Percentiles rank a stretch among this genome's conserved stretches.
Conservation (phyloP, 2,113 vertebrate genomes). For the Tylochromis polylepis region DNA sequence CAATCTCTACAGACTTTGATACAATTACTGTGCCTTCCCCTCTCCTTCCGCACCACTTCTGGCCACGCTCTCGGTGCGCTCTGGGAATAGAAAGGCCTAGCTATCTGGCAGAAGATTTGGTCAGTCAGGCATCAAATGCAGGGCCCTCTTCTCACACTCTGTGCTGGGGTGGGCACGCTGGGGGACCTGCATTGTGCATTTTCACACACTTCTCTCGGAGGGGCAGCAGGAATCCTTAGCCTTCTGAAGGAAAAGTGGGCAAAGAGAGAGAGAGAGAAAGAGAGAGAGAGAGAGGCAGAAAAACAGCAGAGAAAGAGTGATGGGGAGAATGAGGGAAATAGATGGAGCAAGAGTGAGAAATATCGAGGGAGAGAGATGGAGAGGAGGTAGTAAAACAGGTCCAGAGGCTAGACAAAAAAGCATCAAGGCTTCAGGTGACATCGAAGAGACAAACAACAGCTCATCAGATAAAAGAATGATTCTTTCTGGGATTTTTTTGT, state of each 20-base stretch:
- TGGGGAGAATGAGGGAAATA: neutral
- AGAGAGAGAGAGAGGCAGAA: neutral
- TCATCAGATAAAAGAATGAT: neutral
- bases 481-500: neutral
- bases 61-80: conserved; percentile 71
- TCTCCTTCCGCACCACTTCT: conserved; percentile 82
- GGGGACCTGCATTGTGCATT: conserved; percentile 75
- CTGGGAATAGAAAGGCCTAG: conserved; percentile 79
- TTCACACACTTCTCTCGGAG: conserved; percentile 75
- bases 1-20: conserved; percentile 86
- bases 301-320: conserved; percentile 8
- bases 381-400: conserved; percentile 30
- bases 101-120: conserved; percentile 81
- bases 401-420: conserved; percentile 51
- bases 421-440: conserved; percentile 22
- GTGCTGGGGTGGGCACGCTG: conserved; percentile 60
- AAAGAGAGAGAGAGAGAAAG: neutral
- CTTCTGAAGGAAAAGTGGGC: conserved; percentile 58
- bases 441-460: conserved; percentile 32
- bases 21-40: conserved; percentile 81
- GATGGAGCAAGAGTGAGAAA: conserved; percentile 26
- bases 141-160: conserved; percentile 79
- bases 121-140: conserved; percentile 86
- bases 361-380: conserved; percentile 2
- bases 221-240: conserved; percentile 64